phyloP scores from a whole-genome alignment of 1,140 invertebrate genomes.

The Anastatus disparis region DNA sequence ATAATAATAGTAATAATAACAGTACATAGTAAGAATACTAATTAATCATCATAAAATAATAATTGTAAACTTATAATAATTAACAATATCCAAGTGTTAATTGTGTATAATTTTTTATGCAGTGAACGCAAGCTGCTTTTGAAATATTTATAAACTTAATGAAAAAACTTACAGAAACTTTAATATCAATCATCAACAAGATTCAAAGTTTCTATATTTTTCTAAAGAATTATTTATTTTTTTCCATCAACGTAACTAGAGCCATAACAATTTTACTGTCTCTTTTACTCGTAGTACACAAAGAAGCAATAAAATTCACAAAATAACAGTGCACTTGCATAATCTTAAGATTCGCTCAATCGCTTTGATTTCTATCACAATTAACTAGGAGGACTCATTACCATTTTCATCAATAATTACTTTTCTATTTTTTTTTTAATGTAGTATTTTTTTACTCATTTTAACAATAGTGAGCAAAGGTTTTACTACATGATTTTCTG shows the following conservation, averaged over 20 bases:
- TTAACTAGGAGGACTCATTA: slow-evolving; percentile 51
- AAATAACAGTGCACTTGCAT: slow-evolving; percentile 15
- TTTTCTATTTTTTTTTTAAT: slow-evolving; percentile 13
- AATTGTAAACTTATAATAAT: slow-evolving; percentile 22
- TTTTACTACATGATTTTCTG: slow-evolving; percentile 23
- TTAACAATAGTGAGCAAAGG: slow-evolving; percentile 18
- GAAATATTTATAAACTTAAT: slow-evolving; percentile 23
- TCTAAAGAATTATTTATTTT: not conserved
- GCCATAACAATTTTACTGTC: slow-evolving; percentile 8
- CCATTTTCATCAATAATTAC: slow-evolving; percentile 38
- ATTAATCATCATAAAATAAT: slow-evolving; percentile 9
- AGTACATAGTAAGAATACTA: slow-evolving; percentile 27
- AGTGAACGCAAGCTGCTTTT: slow-evolving; percentile 5
- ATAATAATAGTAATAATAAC: slow-evolving; percentile 36
- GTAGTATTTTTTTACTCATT: not conserved
- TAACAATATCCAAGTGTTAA: slow-evolving; percentile 22
- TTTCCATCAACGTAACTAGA: slow-evolving; percentile 17
- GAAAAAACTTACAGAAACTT: not conserved
- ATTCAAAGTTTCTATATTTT: not conserved
- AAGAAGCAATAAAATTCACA: slow-evolving; percentile 17
- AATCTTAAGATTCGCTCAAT: slow-evolving; percentile 14
- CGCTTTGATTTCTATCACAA: slow-evolving; percentile 57
- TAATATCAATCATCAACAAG: not conserved
- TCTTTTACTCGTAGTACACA: slow-evolving; percentile 9
- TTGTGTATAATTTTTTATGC: slow-evolving; percentile 40